A percentile compares a stretch with the other conserved stretches of the same genome.
phyloP scores from a whole-genome alignment of 2,113 vertebrate species.

The Etheostoma spectabile region DNA sequence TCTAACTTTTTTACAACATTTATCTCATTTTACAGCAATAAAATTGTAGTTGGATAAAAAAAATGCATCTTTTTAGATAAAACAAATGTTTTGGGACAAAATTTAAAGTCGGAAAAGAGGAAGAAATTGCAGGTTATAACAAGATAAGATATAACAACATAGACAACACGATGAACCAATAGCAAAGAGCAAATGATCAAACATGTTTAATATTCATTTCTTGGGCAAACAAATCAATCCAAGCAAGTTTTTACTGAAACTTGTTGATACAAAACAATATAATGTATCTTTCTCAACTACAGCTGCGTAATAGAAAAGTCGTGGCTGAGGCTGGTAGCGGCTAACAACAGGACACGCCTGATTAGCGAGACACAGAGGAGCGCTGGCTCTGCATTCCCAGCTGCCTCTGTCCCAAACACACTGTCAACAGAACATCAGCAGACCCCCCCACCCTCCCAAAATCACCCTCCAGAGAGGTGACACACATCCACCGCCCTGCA shows the following conservation, averaged over 20 bases:
- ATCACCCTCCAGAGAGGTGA: constrained; percentile 54
- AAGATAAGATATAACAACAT: not conserved
- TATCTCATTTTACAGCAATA: no score
- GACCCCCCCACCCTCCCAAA: constrained; percentile 10
- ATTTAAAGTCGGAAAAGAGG: no score
- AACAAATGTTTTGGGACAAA: no score
- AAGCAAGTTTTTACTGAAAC: not conserved
- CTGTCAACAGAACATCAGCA: constrained; percentile 67
- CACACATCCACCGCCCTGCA: constrained; percentile 44
- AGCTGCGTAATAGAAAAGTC: not conserved
- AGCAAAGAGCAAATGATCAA: not conserved
- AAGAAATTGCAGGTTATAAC: no score
- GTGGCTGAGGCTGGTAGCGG: not conserved
- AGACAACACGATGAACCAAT: not conserved
- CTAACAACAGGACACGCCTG: constrained; percentile 33
- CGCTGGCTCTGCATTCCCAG: constrained; percentile 67
- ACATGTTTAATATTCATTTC: no score
- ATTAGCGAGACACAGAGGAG: constrained; percentile 53
- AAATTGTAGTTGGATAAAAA: no score
- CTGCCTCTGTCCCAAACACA: constrained; percentile 54
- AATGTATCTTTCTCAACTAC: not conserved
- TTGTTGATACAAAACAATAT: not conserved
- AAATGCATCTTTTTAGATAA: no score
- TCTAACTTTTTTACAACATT: no score
- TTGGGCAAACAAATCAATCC: not conserved